Base-by-base conservation (phyloP, 2,113 vertebrate genomes). In the Sebastes fasciatus region DNA sequence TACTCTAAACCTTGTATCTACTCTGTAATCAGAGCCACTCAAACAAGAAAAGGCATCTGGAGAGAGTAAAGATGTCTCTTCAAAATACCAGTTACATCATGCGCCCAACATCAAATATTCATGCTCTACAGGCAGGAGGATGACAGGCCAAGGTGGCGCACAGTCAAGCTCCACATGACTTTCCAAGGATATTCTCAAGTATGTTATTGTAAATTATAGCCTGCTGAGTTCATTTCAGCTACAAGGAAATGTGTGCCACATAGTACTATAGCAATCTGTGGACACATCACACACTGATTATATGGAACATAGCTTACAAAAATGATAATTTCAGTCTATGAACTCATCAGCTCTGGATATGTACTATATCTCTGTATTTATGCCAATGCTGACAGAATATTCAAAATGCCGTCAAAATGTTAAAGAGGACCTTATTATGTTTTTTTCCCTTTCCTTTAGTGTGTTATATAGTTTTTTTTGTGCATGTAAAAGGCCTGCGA, bases 11-110 rank as follows among this genome's bases (percentile, higher is more conserved):
- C 73, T 79, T 77, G 48, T 68, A 84, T 90, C 88, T 88, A 34
- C 90, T 89, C 90, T 94, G 91, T 94, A 93, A 93, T 91, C 91
- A 93, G 74, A 89, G 73, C 57, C 84, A 90, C 77, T 79, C 74
- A 67, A 65, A 84, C 80, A 83, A 78, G 55, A 86, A 85, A 68
- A 81, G 45, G 71, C 81, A 91, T 87, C 86, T 87, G 87, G 86
- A 72, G 52, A 71, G 61, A 86, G 67, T 69, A 48, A 77, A 88
- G 69, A 76, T 16, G 73, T 82, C 69, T 81, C 82, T 77, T 81
- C 52, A 80, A 88, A 84, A 86, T 74, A 70, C 55, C 67, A 55
- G 42, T 76, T 84, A 84, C 79, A 79, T 84, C 88, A 89, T 57
- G 62, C 62, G 16, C 19, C 34, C 9, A n/a, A 71, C 69, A 87